Base-by-base conservation (phyloP, 2,888 invertebrate species). In the Gisinianus flammeolus region DNA sequence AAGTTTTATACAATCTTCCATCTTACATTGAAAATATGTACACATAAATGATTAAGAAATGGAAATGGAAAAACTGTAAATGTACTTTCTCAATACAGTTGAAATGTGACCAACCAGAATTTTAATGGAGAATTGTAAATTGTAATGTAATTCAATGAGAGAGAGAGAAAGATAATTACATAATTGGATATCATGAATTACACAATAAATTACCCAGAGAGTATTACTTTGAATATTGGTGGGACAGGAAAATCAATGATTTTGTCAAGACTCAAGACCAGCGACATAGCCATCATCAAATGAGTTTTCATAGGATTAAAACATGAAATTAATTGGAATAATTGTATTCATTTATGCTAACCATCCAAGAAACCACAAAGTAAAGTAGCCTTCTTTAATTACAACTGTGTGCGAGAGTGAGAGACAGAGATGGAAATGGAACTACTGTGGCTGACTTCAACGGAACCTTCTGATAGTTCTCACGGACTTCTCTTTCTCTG, bases 331-430 rank as follows among this genome's bases (percentile, higher is more conserved):
- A 52, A 33, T 69, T 22, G 69, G 69, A 69, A 52, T 22, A 44
- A 69, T 69, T 69, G 44, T 69, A 52, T 44, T 69, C 33, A 44
- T 69, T 69, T 69, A 69, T 52, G 52, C 24, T 26, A 44, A 44
- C 26, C 52, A 69, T 12, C 26, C 33, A 16, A 8, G 8, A 69
- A 69, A 44, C 52, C 33, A 22, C 33, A 33, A 33, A 52, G 12
- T 1, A 30, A 8, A 2, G 33, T 16, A 24, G 26, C 19, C 44
- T 44, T 44, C 44, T 44, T 44, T 44, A 44, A 44, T 44, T 44
- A 44, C 19, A 19, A 44, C 19, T 44, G 16, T 4, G 12, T 2
- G 6, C 44, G 44, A 44, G n/a, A 44, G 6, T 2, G 44, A 44
- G 44, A 6, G 44, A 44, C 44, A 44, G 2, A 44, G 6, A 44